Evolutionary conservation across 2,888 invertebrate genomes (phyloP).

Genomic region (Steinernema scapterisci): DNA sequence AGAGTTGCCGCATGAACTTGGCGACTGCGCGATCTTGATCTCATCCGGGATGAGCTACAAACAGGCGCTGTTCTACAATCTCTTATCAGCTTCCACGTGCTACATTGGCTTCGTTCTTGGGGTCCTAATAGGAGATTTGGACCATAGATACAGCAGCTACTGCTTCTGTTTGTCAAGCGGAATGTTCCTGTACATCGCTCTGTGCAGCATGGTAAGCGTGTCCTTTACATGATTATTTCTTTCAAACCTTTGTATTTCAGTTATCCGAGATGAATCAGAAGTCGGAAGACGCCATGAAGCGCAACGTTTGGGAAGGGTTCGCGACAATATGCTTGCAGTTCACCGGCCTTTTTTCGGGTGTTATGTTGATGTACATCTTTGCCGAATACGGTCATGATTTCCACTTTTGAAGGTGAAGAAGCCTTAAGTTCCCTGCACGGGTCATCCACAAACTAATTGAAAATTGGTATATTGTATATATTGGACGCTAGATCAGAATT

Average conservation of each 20-base stretch:
- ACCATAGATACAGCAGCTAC: constrained; percentile 64
- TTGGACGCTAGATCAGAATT: neutral
- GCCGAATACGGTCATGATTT: constrained; percentile 49
- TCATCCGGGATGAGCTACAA: constrained; percentile 72
- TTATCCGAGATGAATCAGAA: constrained; percentile 69
- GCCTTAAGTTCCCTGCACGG: neutral
- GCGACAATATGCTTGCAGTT: constrained; percentile 31
- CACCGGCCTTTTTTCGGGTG: constrained; percentile 49
- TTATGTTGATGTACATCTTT: constrained; percentile 55
- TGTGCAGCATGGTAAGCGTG: constrained; percentile 72
- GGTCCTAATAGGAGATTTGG: constrained; percentile 67
- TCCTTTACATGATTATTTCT: no score
- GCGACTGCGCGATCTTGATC: constrained; percentile 74
- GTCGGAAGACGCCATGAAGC: constrained; percentile 60
- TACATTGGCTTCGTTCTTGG: constrained; percentile 71
- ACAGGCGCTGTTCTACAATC: constrained; percentile 70
- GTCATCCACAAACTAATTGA: neutral
- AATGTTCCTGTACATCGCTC: constrained; percentile 74
- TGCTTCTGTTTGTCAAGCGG: constrained; percentile 71
- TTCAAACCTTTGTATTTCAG: constrained; percentile 48
- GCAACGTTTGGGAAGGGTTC: neutral
- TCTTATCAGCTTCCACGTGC: constrained; percentile 74
- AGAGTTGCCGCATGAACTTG: constrained; percentile 74
- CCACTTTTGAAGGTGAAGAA: neutral
- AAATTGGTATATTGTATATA: neutral